Evolutionary conservation across 92 coral and sea anemone genomes (phyloP).

Genomic region (Epizoanthus illoricatus): DNA sequence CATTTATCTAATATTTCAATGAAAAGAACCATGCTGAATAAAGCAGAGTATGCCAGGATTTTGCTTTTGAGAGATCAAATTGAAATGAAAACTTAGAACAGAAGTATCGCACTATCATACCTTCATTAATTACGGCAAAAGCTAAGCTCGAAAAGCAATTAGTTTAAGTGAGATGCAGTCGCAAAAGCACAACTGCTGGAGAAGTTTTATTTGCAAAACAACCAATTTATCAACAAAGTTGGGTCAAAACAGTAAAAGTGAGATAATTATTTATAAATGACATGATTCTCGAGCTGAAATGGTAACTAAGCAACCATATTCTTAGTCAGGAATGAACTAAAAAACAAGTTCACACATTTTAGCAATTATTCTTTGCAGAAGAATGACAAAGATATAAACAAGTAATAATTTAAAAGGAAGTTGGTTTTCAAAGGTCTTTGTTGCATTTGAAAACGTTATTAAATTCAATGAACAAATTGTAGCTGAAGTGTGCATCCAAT

Average conservation of each 20-base stretch:
- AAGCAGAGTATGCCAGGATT: too few species aligned
- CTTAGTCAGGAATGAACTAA: not conserved
- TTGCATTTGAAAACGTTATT: too few species aligned
- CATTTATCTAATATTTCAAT: too few species aligned
- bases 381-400: not conserved
- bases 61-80: too few species aligned
- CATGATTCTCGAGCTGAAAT: not conserved
- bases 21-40: too few species aligned
- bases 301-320: not conserved
- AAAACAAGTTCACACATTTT: not conserved
- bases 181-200: too few species aligned
- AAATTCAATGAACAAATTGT: not conserved
- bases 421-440: not conserved
- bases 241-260: not conserved
- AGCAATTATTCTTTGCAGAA: not conserved
- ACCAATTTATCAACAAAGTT: not conserved
- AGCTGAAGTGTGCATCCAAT: not conserved
- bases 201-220: too few species aligned
- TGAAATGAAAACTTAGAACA: too few species aligned
- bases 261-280: not conserved
- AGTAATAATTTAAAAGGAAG: not conserved
- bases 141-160: too few species aligned
- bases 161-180: too few species aligned
- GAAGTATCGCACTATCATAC: too few species aligned
- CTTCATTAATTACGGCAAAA: too few species aligned